Evolutionary conservation across 2,888 invertebrate genomes (phyloP).

Genomic region (Amphipoea oculea): DNA sequence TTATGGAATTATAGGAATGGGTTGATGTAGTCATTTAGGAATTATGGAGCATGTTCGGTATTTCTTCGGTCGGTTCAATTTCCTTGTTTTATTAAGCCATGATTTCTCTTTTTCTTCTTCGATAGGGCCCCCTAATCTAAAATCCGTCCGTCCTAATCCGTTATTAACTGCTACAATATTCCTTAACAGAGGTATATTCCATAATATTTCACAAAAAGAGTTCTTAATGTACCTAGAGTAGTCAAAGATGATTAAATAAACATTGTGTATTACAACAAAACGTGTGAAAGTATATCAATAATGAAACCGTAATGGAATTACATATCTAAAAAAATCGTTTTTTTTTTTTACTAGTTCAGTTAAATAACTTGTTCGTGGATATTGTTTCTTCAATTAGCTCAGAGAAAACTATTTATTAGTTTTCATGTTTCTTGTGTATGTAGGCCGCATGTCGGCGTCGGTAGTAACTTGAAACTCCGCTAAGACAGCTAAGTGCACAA

Average conservation of each 20-base stretch:
- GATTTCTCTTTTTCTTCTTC: background rate
- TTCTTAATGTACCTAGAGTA: background rate
- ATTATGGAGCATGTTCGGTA: background rate
- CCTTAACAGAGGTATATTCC: background rate
- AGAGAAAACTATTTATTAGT: background rate
- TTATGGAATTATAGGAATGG: conserved; percentile 26
- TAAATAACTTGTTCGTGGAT: background rate
- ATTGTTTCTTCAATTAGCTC: background rate
- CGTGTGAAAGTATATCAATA: too few species aligned
- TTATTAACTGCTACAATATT: background rate
- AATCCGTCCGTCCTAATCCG: too few species aligned
- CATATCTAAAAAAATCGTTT: background rate
- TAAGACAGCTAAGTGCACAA: background rate
- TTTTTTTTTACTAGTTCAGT: background rate
- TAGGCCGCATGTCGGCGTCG: background rate
- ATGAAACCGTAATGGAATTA: background rate
- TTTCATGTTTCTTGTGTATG: background rate
- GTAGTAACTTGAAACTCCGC: background rate
- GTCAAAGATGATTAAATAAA: background rate
- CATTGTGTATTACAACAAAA: background rate
- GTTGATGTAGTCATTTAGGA: conserved; percentile 5
- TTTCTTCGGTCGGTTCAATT: background rate
- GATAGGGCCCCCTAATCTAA: background rate
- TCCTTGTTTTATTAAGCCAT: background rate
- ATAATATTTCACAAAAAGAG: background rate